These are phyloP conservation scores for Montipora foliosa DNA, from an alignment of 64 coral and sea anemone species.

Conservation along the genomic window DNA sequence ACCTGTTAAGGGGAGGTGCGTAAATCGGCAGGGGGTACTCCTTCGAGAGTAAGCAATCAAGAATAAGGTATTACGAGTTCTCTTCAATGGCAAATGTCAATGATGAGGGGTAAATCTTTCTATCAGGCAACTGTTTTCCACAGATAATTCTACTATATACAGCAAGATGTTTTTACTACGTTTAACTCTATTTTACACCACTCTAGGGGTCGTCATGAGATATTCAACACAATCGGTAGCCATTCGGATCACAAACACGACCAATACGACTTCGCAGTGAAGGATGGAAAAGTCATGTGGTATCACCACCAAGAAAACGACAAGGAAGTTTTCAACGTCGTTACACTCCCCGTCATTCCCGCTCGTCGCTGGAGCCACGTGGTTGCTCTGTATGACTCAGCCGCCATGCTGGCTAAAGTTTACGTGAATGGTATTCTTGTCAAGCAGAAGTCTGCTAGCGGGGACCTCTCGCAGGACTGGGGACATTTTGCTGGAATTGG, in stretches of 20 bases:
- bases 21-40: too few species aligned
- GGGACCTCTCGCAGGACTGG: slow-evolving; percentile 97
- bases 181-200: background rate
- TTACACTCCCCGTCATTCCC: slow-evolving; percentile 92
- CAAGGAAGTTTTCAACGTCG: slow-evolving; percentile 87
- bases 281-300: slow-evolving; percentile 96
- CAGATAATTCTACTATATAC: background rate
- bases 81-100: too few species aligned
- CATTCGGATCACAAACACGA: slow-evolving; percentile 97
- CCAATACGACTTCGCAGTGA: slow-evolving; percentile 93
- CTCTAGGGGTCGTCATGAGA: slow-evolving; percentile 84
- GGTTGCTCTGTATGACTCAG: slow-evolving; percentile 79
- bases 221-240: slow-evolving; percentile 98
- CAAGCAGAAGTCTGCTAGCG: slow-evolving; percentile 89
- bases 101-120: too few species aligned
- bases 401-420: slow-evolving; percentile 85
- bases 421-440: slow-evolving; percentile 79
- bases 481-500: slow-evolving; percentile 99
- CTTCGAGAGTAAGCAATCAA: too few species aligned
- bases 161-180: background rate
- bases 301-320: slow-evolving; percentile 96
- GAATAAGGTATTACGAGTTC: too few species aligned
- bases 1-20: too few species aligned
- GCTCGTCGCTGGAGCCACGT: slow-evolving; percentile 93
- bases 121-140: too few species aligned